phyloP scores from a whole-genome alignment of 2,888 invertebrate genomes.

The Oscheius sp. region DNA sequence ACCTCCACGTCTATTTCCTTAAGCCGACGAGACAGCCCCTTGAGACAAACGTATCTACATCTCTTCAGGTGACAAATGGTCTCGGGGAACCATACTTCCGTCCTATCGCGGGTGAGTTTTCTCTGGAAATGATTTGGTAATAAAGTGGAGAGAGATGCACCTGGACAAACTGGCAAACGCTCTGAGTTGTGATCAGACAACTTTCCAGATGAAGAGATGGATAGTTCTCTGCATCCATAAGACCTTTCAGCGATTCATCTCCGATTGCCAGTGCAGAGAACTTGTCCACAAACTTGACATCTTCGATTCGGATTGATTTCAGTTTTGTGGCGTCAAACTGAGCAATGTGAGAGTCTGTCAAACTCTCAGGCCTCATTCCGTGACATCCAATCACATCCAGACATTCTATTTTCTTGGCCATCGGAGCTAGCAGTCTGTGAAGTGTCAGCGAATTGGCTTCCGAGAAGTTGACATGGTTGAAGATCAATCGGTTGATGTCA shows the following conservation, averaged over 20 bases:
- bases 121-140: neutral
- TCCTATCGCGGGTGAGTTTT: neutral
- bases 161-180: slow-evolving; percentile 52
- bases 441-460: slow-evolving; percentile 49
- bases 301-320: slow-evolving; percentile 49
- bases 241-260: slow-evolving; percentile 42
- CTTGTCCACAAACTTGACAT: slow-evolving; percentile 41
- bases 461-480: slow-evolving; percentile 48
- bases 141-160: neutral
- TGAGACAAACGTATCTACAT: neutral
- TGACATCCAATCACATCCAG: slow-evolving; percentile 39
- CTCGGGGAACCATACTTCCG: neutral
- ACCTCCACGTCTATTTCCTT: neutral
- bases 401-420: slow-evolving; percentile 30
- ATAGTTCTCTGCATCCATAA: slow-evolving; percentile 44
- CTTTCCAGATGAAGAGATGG: slow-evolving; percentile 52
- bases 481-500: slow-evolving; percentile 45
- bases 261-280: slow-evolving; percentile 43
- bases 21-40: neutral
- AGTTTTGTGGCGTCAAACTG: slow-evolving; percentile 45
- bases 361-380: slow-evolving; percentile 47
- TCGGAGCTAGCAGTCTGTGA: slow-evolving; percentile 45
- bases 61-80: neutral
- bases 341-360: slow-evolving; percentile 51
- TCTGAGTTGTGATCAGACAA: slow-evolving; percentile 52